Base-by-base conservation (phyloP, 1,140 invertebrate genomes). In the Musca domestica region DNA sequence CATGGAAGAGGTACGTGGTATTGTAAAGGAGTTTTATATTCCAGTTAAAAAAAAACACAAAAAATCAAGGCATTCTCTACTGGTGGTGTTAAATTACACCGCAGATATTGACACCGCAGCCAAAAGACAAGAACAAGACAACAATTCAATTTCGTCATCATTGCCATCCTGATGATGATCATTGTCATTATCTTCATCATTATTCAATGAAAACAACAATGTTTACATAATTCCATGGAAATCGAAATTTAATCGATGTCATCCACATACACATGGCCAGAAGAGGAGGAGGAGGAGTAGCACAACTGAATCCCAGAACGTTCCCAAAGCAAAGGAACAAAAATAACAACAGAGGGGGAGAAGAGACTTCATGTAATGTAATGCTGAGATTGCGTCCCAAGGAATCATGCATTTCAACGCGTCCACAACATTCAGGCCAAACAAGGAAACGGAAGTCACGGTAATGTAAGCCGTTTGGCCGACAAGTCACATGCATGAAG, bases 221-320 rank as follows among this genome's bases (percentile, higher is more conserved):
- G n/a, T 58, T 58, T 58, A 58, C 34, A 41, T 41, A 41, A 27
- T 61, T 61, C 56, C 56, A 34, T 61, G 30, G 27, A 34, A 61
- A 61, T 34, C n/a, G 17, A 34, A 61, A 61, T 61, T 20, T 20
- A 41, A 61, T 41, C 56, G 20, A 34, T 61, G 56, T 61, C 56
- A 61, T 61, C 56, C 56, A 30, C 27, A 19, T 51, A 10, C 20
- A 22, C 20, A n/a, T 17, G 34, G n/a, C 51, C 0, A 54, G 25
- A 61, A 10, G 34, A 41, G 20, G 7, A 34, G 14, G 15, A 25
- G 19, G 22, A 56, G 22, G 52, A 56, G 52, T n/a, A n/a, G 12
- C 34, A 41, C 34, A 41, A 5, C 34, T 41, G 10, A 41, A 41
- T 41, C 34, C 6, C 34, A 41, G 34, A 41, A 41, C 34, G 34